Conservation (phyloP, 2,113 vertebrate species). For the Saimiri boliviensis region DNA sequence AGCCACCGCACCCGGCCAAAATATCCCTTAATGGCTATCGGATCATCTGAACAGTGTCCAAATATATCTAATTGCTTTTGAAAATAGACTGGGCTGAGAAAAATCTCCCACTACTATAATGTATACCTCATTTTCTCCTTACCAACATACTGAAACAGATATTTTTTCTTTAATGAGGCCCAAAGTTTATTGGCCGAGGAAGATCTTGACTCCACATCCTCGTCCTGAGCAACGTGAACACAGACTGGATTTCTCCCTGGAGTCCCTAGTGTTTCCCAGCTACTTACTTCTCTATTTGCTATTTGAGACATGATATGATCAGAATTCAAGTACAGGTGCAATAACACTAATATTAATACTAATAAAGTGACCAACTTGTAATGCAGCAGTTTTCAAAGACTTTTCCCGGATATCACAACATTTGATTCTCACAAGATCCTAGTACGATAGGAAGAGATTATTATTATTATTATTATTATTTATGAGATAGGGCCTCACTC, state of each 20-base stretch:
- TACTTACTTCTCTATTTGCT: constrained; percentile 1
- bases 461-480: not conserved
- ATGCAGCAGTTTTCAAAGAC: constrained; percentile 8
- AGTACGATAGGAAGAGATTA: not conserved
- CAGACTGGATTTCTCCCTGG: not conserved
- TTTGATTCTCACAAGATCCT: constrained; percentile 3
- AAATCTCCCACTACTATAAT: not conserved
- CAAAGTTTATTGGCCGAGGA: not conserved
- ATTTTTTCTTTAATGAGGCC: not conserved
- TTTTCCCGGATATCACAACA: not conserved
- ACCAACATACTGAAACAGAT: not conserved
- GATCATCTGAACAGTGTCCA: constrained; percentile 23
- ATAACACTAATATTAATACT: not conserved
- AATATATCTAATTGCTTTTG: constrained; percentile 32
- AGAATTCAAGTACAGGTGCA: constrained; percentile 35
- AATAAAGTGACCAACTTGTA: not conserved
- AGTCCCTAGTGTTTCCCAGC: not conserved
- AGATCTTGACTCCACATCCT: not conserved
- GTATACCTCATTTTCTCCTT: not conserved
- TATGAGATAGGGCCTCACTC: too few species aligned
- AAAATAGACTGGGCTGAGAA: constrained; percentile 26
- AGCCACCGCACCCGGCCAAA: not conserved
- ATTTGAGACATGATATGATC: not conserved
- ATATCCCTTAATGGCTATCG: not conserved
- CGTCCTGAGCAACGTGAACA: not conserved